Percentiles rank a stretch among this genome's conserved stretches.
These are phyloP conservation scores for Sesamia inferens DNA, from an alignment of 2,888 invertebrate genomes.

Conservation along the genomic window DNA sequence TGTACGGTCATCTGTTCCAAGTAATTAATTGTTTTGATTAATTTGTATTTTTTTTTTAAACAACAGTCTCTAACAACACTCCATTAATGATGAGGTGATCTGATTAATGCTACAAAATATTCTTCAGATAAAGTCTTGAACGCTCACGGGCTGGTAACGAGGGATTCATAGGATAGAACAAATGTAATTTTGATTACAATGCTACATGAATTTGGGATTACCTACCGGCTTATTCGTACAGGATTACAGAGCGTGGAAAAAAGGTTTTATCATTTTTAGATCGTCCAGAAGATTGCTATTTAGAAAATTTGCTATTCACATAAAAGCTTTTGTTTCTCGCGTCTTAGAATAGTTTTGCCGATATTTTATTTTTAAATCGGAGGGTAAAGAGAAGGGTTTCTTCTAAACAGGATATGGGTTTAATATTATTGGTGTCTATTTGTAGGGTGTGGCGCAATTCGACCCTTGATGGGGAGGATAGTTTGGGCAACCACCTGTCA, in stretches of 20 bases:
- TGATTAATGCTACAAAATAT: not conserved
- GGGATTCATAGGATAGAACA: constrained; percentile 40
- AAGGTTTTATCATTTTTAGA: constrained; percentile 43
- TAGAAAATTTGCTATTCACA: constrained; percentile 4
- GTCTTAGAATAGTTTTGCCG: constrained; percentile 7
- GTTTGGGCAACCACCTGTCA: constrained; percentile 16
- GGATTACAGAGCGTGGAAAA: constrained; percentile 25
- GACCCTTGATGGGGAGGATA: constrained; percentile 10
- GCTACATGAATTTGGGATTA: constrained; percentile 48
- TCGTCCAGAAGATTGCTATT: constrained; percentile 21
- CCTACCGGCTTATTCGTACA: constrained; percentile 20
- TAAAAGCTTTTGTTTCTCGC: constrained; percentile 4
- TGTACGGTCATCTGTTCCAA: not conserved
- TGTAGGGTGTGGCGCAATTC: not conserved
- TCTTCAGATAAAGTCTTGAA: constrained; percentile 17
- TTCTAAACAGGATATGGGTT: not conserved
- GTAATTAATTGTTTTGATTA: not conserved
- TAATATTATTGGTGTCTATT: not conserved
- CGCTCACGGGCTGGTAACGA: constrained; percentile 45
- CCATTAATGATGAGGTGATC: not conserved
- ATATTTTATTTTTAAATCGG: constrained; percentile 10
- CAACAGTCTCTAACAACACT: not conserved
- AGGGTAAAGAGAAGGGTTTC: not conserved
- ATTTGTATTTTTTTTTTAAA: not conserved
- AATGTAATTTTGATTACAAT: constrained; percentile 57